Evolutionary conservation across 2,797 vertebrate genomes (phyloP).

Genomic region (Anguilla marmorata): DNA sequence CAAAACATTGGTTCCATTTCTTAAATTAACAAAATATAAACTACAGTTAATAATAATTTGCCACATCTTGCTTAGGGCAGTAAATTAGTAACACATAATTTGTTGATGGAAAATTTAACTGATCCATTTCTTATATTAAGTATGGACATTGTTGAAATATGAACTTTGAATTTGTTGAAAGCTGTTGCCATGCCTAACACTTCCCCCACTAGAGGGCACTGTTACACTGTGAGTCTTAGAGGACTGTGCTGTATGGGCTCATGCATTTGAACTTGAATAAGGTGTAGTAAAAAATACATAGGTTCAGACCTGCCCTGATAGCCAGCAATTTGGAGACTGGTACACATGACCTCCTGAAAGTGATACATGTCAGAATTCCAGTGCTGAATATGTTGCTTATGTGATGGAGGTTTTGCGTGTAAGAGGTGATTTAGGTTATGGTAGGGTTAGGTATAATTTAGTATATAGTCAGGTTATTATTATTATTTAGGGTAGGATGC

Average conservation of each 20-base stretch:
- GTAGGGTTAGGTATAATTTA: background rate
- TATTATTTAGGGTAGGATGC: background rate
- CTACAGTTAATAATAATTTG: background rate
- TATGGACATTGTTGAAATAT: background rate
- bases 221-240: background rate
- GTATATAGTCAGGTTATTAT: background rate
- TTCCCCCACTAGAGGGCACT: background rate
- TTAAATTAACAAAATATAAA: background rate
- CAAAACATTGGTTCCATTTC: background rate
- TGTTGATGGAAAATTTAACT: background rate
- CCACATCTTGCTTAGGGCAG: background rate
- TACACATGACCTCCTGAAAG: no score
- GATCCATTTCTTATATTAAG: background rate
- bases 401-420: background rate
- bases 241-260: background rate
- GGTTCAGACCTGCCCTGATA: background rate
- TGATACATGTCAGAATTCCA: background rate
- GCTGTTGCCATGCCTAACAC: background rate
- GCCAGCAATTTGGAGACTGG: background rate
- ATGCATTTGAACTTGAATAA: background rate
- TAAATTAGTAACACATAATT: background rate
- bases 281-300: background rate
- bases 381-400: background rate
- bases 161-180: background rate
- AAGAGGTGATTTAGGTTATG: background rate